Evolutionary conservation across 1,140 invertebrate species (phyloP), one percentile per base, ranked within the genome.

Genomic region (Magallana ariakensis): DNA sequence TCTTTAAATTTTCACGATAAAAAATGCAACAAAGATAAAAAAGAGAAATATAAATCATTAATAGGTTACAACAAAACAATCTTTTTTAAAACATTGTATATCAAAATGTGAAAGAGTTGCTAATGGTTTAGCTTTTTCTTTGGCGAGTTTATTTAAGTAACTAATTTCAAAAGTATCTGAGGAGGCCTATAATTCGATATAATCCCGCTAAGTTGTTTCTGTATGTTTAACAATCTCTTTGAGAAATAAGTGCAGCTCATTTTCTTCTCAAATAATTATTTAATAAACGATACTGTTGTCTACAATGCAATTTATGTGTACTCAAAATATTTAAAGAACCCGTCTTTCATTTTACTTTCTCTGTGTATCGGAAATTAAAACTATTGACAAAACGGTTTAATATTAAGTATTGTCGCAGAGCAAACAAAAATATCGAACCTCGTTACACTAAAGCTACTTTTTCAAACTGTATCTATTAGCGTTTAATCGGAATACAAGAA

Each of bases 351-450:
- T 75, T 26, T 75, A 8, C 33, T 46, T 46, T 75, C 66, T 75
- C 33, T 75, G 22, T 75, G 22, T 75, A 15, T 26, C 4, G 66
- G 22, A 75, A 75, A 75, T 75, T 19, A 75, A 75, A 75, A 11
- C 66, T 75, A 75, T 75, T 75, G 66, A 75, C 66, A 75, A 75
- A 75, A 75, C 66, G 13, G 62, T 75, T 22, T 75, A 75, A 75
- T 75, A 75, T 26, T 19, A 75, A 75, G 22, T 75, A 33, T 26
- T 75, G 66, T 75, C 66, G 22, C 33, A 7, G 15, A 46, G 33
- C 66, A 75, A 75, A 75, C 66, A 75, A 19, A 75, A 75, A 75
- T 75, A 75, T 22, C 22, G 22, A 75, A 11, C 22, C 19, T 22
- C 22, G 10, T 26, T 19, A 19, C 66, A 26, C 22, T 11, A 75